Conservation (phyloP, 2,797 vertebrate genomes). For the Odontamblyopus rebecca region DNA sequence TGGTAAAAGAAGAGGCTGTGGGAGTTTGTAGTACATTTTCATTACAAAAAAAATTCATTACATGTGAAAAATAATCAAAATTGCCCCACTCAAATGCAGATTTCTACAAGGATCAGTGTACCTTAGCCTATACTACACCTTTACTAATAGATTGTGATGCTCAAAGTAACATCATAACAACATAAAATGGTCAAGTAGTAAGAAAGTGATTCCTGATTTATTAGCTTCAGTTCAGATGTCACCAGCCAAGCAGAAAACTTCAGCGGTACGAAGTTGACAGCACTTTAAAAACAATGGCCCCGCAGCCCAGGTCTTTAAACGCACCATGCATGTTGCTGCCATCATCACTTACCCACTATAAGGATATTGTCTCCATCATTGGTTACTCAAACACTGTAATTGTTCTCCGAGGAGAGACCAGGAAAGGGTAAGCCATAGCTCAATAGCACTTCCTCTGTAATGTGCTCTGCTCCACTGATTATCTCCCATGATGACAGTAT, state of each 20-base stretch:
- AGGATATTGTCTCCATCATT: slow-evolving; percentile 65
- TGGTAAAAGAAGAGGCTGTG: no score
- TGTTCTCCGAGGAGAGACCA: slow-evolving; percentile 70
- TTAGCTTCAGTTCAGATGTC: slow-evolving; percentile 41
- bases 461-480: slow-evolving; percentile 67
- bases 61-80: no score
- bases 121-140: no score
- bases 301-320: slow-evolving; percentile 23
- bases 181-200: neutral
- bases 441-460: slow-evolving; percentile 73
- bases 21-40: no score
- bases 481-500: slow-evolving; percentile 72
- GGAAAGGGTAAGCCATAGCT: slow-evolving; percentile 64
- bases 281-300: slow-evolving; percentile 4
- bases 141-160: no score
- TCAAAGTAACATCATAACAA: neutral
- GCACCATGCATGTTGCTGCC: slow-evolving; percentile 39
- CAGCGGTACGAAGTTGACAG: slow-evolving; percentile 19
- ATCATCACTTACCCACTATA: slow-evolving; percentile 61
- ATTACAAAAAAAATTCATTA: no score
- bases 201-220: slow-evolving; percentile 38
- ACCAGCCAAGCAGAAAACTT: slow-evolving; percentile 22
- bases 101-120: no score
- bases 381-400: slow-evolving; percentile 75
- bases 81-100: no score